A percentile compares a stretch with the other conserved stretches of the same genome.
Evolutionary conservation across 1,140 invertebrate species (phyloP).

Genomic region (Temnothorax curvispinosus): DNA sequence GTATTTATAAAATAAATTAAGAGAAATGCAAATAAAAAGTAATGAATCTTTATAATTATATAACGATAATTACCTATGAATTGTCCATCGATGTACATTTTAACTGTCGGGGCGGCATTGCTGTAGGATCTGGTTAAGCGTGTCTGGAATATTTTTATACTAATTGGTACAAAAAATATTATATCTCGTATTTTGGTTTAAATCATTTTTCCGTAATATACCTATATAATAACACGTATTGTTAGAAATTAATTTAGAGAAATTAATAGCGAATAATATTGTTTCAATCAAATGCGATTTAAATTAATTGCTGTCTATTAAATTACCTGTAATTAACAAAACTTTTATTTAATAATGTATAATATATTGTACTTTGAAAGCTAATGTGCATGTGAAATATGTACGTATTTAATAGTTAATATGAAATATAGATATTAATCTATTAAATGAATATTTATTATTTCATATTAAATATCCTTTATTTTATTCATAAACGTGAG

Average conservation of each 20-base stretch:
- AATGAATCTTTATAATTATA: not conserved
- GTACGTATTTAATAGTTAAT: not conserved
- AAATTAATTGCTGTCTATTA: not conserved
- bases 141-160: slow-evolving; percentile 71
- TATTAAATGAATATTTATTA: not conserved
- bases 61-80: slow-evolving; percentile 88
- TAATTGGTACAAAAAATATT: slow-evolving; percentile 34
- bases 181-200: not conserved
- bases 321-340: not conserved
- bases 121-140: slow-evolving; percentile 76
- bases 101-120: slow-evolving; percentile 89
- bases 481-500: slow-evolving; percentile 11
- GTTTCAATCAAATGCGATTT: not conserved
- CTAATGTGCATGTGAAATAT: not conserved
- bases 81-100: slow-evolving; percentile 98
- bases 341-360: not conserved
- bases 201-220: not conserved
- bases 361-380: not conserved
- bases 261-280: not conserved
- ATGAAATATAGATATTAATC: not conserved
- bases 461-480: not conserved
- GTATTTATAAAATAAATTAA: not conserved
- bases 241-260: not conserved
- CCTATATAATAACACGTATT: not conserved
- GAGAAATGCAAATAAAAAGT: not conserved